Evolutionary conservation across 2,888 invertebrate species (phyloP).

Genomic region (Sminthurides aquaticus): DNA sequence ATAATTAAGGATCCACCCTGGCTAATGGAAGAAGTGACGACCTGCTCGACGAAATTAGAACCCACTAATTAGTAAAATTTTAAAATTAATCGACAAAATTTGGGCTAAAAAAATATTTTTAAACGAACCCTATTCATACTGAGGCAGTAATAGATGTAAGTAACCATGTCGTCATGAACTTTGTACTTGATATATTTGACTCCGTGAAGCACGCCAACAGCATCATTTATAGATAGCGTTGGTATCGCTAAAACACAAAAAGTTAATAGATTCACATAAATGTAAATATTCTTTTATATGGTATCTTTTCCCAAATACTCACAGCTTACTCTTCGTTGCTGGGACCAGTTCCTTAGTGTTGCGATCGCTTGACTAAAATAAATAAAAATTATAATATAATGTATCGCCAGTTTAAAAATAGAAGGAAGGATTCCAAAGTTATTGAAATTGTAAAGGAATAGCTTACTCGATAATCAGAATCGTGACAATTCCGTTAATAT

Average conservation of each 20-base stretch:
- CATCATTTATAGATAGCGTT: constrained; percentile 23
- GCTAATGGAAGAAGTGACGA: constrained; percentile 23
- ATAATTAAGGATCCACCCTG: constrained; percentile 10
- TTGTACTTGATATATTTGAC: constrained; percentile 23
- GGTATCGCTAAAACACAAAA: constrained; percentile 22
- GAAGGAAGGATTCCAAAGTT: not conserved
- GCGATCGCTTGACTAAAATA: constrained; percentile 23
- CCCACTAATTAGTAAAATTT: not conserved
- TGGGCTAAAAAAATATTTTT: not conserved
- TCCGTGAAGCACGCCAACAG: constrained; percentile 18
- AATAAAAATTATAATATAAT: too few relatives aligned
- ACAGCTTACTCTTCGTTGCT: constrained; percentile 23
- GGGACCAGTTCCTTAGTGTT: constrained; percentile 24
- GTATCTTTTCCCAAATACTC: constrained; percentile 7
- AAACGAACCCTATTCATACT: constrained; percentile 22
- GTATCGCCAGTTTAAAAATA: too few relatives aligned
- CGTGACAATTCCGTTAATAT: constrained; percentile 22
- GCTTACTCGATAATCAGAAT: constrained; percentile 20
- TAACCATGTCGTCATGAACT: constrained; percentile 27
- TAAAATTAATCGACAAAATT: not conserved
- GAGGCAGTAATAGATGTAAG: constrained; percentile 17
- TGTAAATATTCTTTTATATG: not conserved
- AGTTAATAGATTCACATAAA: not conserved
- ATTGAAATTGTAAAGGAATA: not conserved
- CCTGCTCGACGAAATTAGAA: constrained; percentile 8